Conservation (phyloP, 2,888 invertebrate species). For the Sarcophaga variegata region DNA sequence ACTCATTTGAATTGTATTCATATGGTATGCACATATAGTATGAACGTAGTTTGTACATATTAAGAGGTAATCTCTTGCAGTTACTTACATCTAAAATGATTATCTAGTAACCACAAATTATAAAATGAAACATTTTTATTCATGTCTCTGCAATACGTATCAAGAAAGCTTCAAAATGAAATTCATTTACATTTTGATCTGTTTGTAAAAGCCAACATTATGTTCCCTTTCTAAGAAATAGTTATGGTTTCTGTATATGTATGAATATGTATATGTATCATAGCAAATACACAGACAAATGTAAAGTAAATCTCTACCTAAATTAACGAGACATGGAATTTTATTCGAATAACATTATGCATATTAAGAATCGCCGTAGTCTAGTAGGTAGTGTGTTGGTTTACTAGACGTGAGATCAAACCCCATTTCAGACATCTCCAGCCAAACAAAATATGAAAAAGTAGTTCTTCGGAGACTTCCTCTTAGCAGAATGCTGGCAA, state of each 20-base stretch:
- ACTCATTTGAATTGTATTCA: neutral
- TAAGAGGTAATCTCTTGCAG: neutral
- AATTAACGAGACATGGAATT: neutral
- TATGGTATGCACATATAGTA: neutral
- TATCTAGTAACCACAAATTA: conserved; percentile 46
- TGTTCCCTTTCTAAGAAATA: conserved; percentile 38
- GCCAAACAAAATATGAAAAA: too few relatives aligned
- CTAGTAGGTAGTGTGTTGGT: too few relatives aligned
- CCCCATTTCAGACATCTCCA: too few relatives aligned
- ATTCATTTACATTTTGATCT: conserved; percentile 29
- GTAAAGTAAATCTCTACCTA: neutral
- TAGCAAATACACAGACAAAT: neutral
- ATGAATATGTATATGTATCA: too few relatives aligned
- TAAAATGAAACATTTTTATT: conserved; percentile 33
- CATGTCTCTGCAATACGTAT: conserved; percentile 12
- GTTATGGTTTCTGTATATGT: neutral
- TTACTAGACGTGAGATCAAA: too few relatives aligned
- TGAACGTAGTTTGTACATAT: neutral
- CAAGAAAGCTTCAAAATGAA: neutral
- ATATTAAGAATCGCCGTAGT: too few relatives aligned
- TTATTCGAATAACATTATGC: too few relatives aligned
- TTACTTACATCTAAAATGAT: conserved; percentile 11
- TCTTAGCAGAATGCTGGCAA: too few relatives aligned
- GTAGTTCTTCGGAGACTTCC: too few relatives aligned
- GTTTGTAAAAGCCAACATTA: conserved; percentile 5